Base-by-base conservation (phyloP, 2,113 vertebrate species). In the Amphiprion percula region DNA sequence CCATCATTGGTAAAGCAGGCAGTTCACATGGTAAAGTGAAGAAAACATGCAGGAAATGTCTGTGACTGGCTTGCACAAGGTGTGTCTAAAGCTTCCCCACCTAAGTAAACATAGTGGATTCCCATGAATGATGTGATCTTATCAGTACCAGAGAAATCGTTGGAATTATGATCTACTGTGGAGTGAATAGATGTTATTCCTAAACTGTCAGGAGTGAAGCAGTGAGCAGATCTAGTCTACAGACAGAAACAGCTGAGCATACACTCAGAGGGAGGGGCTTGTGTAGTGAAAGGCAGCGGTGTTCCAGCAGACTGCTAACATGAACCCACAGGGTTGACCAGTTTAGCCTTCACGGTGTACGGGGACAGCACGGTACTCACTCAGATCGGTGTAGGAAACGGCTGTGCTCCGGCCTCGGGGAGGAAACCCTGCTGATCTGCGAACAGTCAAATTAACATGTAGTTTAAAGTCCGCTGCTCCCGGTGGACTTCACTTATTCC, bases 241-340 rank as follows among this genome's bases (percentile, higher is more conserved):
- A 50, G 86, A 91, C 86, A 83, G 56, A 26, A 56, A 79, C 86
- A 88, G 87, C 87, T 89, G 83, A 64, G n/a, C 1, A 70, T 33
- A 4, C 41, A 16, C 21, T 10, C 23, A 37, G 0, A 33, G 39
- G 61, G 60, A 46, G 66, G 44, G 47, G 56, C 47, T 44, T 15
- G 37, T 8, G 50, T 5, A 17, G 33, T 37, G 8, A 37, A 37
- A 37, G 33, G 33, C 33, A 37, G 33, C 33, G 8, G 7, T 37
- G 33, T 37, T 37, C 6, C 6, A 37, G 41, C 41, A 11, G 14
- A 15, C 41, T 14, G 41, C 41, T 44, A 44, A 14, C 2, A 4
- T 15, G 2, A 15, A 44, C 14, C 30, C 30, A 55, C 21, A 24
- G 14, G 41, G 12, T 3, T 44, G 41, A 14, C 1, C 4, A 15